Evolutionary conservation across 2,113 vertebrate genomes (phyloP).

Genomic region (Oreochromis spilurus): DNA sequence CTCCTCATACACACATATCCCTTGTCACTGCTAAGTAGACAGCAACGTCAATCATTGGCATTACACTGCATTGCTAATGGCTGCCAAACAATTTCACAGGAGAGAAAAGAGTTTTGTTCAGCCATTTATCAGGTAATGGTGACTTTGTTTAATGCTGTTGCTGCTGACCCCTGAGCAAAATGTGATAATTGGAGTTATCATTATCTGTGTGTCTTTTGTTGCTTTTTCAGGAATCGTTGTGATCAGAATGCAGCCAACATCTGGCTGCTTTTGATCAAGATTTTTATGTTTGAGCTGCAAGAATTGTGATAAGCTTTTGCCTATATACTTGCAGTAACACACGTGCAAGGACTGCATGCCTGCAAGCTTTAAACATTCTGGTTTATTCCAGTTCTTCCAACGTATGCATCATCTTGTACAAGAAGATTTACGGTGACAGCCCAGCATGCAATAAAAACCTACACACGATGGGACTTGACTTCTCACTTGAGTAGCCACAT

Average conservation of each 20-base stretch:
- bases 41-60: constrained; percentile 58
- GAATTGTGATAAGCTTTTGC: not conserved
- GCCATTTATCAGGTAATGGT: constrained; percentile 56
- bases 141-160: constrained; percentile 55
- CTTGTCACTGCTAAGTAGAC: constrained; percentile 60
- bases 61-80: constrained; percentile 64
- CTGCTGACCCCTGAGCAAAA: constrained; percentile 49
- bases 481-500: not conserved
- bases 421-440: not conserved
- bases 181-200: constrained; percentile 56
- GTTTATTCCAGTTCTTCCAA: not conserved
- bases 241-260: constrained; percentile 11
- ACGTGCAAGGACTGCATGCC: not conserved
- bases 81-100: constrained; percentile 53
- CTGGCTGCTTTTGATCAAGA: constrained; percentile 7
- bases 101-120: constrained; percentile 51
- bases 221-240: constrained; percentile 13
- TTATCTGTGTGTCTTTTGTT: constrained; percentile 23
- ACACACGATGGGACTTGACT: not conserved
- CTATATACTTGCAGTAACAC: not conserved
- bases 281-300: not conserved
- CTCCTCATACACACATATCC: constrained; percentile 29
- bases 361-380: not conserved
- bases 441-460: not conserved
- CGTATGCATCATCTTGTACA: not conserved